Conservation (phyloP, 1,140 invertebrate genomes). For the Lutraria rhynchaena region DNA sequence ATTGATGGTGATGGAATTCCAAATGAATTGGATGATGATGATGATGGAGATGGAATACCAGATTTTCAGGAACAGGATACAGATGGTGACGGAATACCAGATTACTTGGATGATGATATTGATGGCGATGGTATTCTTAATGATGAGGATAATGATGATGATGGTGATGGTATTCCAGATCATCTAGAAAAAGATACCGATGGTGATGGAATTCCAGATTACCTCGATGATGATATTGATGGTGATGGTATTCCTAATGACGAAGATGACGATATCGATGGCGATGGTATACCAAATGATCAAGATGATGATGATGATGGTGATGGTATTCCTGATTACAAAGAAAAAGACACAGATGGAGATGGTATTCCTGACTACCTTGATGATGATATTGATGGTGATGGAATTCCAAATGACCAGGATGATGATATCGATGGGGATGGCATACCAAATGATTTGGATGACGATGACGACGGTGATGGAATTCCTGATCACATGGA, state of each 20-base stretch:
- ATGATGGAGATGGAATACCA: slow-evolving; percentile 74
- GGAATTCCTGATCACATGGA: slow-evolving; percentile 76
- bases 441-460: slow-evolving; percentile 76
- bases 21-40: slow-evolving; percentile 69
- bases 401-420: slow-evolving; percentile 74
- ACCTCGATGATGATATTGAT: slow-evolving; percentile 64
- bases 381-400: slow-evolving; percentile 71
- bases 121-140: slow-evolving; percentile 79
- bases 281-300: slow-evolving; percentile 74
- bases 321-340: slow-evolving; percentile 73
- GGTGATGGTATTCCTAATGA: slow-evolving; percentile 71
- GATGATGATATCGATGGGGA: slow-evolving; percentile 73
- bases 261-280: slow-evolving; percentile 67
- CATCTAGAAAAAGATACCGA: slow-evolving; percentile 73
- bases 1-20: slow-evolving; percentile 75
- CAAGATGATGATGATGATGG: slow-evolving; percentile 73
- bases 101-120: slow-evolving; percentile 75
- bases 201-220: slow-evolving; percentile 75
- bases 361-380: slow-evolving; percentile 73
- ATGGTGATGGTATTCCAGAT: slow-evolving; percentile 78
- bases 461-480: slow-evolving; percentile 75
- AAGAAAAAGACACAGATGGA: slow-evolving; percentile 69
- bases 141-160: slow-evolving; percentile 70
- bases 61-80: slow-evolving; percentile 65
- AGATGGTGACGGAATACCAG: slow-evolving; percentile 80